Evolutionary conservation across 2,113 vertebrate genomes (phyloP), one percentile per base, ranked within the genome.

Genomic region (Psammodynastes pulverulentus): DNA sequence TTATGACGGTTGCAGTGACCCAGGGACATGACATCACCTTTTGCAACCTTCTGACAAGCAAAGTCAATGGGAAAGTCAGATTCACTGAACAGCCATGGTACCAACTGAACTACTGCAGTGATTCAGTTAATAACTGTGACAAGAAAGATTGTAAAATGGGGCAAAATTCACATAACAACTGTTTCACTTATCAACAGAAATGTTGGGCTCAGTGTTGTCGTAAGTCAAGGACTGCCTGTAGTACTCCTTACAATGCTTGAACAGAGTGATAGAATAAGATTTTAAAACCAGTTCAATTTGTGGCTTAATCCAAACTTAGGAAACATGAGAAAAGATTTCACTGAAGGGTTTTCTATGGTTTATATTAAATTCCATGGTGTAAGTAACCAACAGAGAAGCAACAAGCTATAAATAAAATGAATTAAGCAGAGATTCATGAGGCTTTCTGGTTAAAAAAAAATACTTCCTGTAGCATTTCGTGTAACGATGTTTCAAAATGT

Each of bases 401-500:
- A 52, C 87, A 48, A 53, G 23, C 2, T 2, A 53, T 39, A 29
- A 39, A 51, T 51, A 91, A 52, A 93, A 90, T 39, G 89, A 19
- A 84, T 85, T 23, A 19, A 93, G 72, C 87, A 51, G 43, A 54
- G 7, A 49, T 48, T 58, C 43, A 29, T 1, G 9, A 92, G 54
- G 0, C 39, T 94, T 95, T 95, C 92, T 6, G 39, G 24, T 48
- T 24, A 46, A 10, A 87, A 17, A 67, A n/a, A 87, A 52, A 9
- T 19, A 87, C 15, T 34, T 87, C 29, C 13, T 51, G 49, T 87
- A 13, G 49, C 46, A 5, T 56, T 90, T 89, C 92, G 12, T 54
- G 53, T 93, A 52, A 86, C 87, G 72, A 92, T 51, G 53, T 86
- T 34, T 96, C 93, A 88, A 93, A 95, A 91, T 62, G 56, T 52